Conservation (phyloP, 1,140 invertebrate genomes). For the Zaprionus gabonicus region DNA sequence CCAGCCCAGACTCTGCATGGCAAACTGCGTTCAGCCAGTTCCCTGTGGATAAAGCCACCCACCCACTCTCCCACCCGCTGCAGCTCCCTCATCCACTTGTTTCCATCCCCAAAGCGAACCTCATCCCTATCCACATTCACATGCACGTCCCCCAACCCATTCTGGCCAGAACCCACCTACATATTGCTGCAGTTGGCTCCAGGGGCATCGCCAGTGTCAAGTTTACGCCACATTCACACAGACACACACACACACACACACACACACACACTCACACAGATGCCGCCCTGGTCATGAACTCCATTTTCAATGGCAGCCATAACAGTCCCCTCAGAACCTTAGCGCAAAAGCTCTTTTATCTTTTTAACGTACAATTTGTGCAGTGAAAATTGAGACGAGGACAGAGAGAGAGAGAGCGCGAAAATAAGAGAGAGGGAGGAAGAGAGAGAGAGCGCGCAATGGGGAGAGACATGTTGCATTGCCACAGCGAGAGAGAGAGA, state of each 20-base stretch:
- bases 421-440: neutral
- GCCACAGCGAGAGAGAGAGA: neutral
- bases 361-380: slow-evolving; percentile 70
- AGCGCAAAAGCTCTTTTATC: slow-evolving; percentile 78
- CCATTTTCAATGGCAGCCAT: slow-evolving; percentile 81
- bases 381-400: slow-evolving; percentile 50
- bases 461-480: neutral
- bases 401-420: neutral
- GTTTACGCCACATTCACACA: slow-evolving; percentile 65
- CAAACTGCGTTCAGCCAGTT: slow-evolving; percentile 8
- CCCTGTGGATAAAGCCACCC: slow-evolving; percentile 27
- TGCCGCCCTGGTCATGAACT: slow-evolving; percentile 68
- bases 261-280: neutral
- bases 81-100: neutral
- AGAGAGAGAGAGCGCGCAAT: neutral
- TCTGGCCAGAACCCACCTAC: slow-evolving; percentile 23
- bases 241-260: slow-evolving; percentile 11
- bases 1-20: slow-evolving; percentile 8
- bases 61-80: neutral
- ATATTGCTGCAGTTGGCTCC: slow-evolving; percentile 16
- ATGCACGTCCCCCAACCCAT: slow-evolving; percentile 21
- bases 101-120: too few relatives aligned
- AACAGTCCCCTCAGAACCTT: slow-evolving; percentile 38
- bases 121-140: slow-evolving; percentile 1
- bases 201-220: slow-evolving; percentile 73